A percentile compares a stretch with the other conserved stretches of the same genome.
Evolutionary conservation across 2,888 invertebrate species (phyloP).

Genomic region (Cremastinae sp.): DNA sequence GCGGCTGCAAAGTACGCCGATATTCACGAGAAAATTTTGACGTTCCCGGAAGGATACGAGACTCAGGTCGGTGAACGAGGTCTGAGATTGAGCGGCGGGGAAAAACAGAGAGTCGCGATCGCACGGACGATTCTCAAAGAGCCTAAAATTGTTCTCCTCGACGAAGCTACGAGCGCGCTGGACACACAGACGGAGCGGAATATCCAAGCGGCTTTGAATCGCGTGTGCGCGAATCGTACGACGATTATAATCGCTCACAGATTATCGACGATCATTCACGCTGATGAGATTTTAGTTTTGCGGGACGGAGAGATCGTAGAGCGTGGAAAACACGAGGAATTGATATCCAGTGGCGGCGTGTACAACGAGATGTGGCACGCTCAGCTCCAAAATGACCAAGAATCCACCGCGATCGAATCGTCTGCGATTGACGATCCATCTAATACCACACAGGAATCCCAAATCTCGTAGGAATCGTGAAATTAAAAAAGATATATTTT

Average conservation of each 20-base stretch:
- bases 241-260: conserved; percentile 97
- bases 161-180: conserved; percentile 97
- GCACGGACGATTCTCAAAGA: conserved; percentile 96
- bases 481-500: background rate
- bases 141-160: conserved; percentile 93
- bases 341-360: conserved; percentile 83
- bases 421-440: conserved; percentile 25
- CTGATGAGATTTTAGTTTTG: conserved; percentile 96
- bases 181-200: conserved; percentile 96
- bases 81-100: conserved; percentile 96
- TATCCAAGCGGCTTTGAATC: conserved; percentile 84
- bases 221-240: conserved; percentile 92
- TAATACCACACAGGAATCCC: conserved; percentile 1
- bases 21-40: conserved; percentile 94
- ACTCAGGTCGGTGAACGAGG: conserved; percentile 97
- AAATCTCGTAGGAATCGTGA: conserved; percentile 15
- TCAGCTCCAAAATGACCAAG: conserved; percentile 85
- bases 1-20: conserved; percentile 95
- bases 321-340: conserved; percentile 87
- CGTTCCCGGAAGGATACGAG: conserved; percentile 95
- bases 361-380: conserved; percentile 97
- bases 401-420: conserved; percentile 41
- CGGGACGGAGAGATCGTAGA: conserved; percentile 95
- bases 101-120: conserved; percentile 98
- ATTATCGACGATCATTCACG: conserved; percentile 95